Conservation (phyloP, 2,888 invertebrate genomes). For the Fabriciana adippe region DNA sequence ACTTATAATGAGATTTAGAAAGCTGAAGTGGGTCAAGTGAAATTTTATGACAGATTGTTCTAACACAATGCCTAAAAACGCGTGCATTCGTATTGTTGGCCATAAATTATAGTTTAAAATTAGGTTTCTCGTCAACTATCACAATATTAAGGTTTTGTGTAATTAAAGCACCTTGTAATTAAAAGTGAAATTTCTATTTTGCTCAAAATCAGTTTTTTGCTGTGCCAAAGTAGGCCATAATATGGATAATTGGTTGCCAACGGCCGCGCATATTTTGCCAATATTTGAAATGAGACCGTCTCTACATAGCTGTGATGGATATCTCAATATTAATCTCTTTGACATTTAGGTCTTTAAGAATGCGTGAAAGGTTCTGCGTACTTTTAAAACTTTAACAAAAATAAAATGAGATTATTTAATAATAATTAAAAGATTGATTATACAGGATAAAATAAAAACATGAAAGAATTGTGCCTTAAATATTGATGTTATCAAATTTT, state of each 20-base stretch:
- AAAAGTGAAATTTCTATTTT: conserved; percentile 9
- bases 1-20: conserved; percentile 42
- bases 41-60: conserved; percentile 38
- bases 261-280: conserved; percentile 27
- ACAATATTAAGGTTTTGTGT: neutral
- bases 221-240: conserved; percentile 15
- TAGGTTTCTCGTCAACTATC: conserved; percentile 22
- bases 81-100: conserved; percentile 26
- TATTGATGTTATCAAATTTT: too few relatives aligned
- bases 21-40: conserved; percentile 39
- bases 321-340: neutral
- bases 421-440: too few relatives aligned
- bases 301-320: conserved; percentile 5
- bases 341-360: too few relatives aligned
- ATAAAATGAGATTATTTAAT: too few relatives aligned
- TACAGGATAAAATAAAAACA: too few relatives aligned
- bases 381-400: too few relatives aligned
- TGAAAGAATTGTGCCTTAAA: too few relatives aligned
- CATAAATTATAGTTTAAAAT: conserved; percentile 28
- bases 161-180: neutral
- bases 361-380: too few relatives aligned
- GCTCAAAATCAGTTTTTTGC: neutral
- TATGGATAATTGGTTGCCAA: conserved; percentile 32
- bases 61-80: conserved; percentile 33
- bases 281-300: conserved; percentile 7